These are phyloP conservation scores for Agrotis ipsilon DNA, from an alignment of 2,888 invertebrate species.

Conservation along the genomic window DNA sequence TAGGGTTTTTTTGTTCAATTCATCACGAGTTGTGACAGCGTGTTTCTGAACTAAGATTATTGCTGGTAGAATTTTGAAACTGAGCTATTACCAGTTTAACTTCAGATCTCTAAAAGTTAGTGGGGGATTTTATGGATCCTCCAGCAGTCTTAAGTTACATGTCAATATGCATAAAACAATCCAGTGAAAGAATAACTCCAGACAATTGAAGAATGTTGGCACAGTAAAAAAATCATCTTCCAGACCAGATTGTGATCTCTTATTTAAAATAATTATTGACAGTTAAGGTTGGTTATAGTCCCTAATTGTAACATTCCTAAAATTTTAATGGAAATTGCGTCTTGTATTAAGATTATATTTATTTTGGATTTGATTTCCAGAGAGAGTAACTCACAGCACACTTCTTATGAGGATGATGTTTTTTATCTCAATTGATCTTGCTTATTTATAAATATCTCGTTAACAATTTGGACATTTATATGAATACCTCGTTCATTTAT, in stretches of 20 bases:
- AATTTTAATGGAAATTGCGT: neutral
- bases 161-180: too few species aligned
- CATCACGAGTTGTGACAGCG: slow-evolving; percentile 12
- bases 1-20: slow-evolving; percentile 40
- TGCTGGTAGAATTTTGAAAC: neutral
- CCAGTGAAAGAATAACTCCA: too few species aligned
- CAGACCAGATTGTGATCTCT: too few species aligned
- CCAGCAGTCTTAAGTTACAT: too few species aligned
- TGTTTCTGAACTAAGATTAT: slow-evolving; percentile 15
- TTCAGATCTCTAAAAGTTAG: neutral
- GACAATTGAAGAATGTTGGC: too few species aligned
- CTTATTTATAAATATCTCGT: slow-evolving; percentile 33
- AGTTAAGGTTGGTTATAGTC: neutral
- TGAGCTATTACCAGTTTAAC: neutral
- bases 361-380: neutral
- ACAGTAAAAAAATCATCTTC: too few species aligned
- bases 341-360: too few species aligned
- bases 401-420: slow-evolving; percentile 4
- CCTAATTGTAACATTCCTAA: neutral
- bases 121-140: too few species aligned
- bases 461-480: slow-evolving; percentile 26
- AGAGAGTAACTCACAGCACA: neutral
- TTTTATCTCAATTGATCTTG: slow-evolving; percentile 25
- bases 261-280: too few species aligned
- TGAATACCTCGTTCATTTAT: slow-evolving; percentile 34